These are phyloP conservation scores for Ochotona curzoniae DNA, from an alignment of 2,113 vertebrate genomes.

Conservation along the genomic window DNA sequence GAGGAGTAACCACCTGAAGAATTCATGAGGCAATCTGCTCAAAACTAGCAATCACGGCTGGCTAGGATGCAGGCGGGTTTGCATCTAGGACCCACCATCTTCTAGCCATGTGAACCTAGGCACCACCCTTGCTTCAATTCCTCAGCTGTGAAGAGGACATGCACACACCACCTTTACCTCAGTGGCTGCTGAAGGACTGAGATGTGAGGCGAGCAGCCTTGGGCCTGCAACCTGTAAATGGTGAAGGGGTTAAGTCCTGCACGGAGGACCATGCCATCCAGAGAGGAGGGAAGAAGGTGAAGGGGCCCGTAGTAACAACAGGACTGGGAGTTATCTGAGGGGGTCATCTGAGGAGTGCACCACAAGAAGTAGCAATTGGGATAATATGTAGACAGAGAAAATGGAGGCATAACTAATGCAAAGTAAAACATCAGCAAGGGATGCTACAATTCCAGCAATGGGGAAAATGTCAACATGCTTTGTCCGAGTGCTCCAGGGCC, in stretches of 20 bases:
- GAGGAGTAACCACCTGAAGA: neutral
- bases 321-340: too few relatives aligned
- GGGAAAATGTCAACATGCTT: too few relatives aligned
- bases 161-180: neutral
- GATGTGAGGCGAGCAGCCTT: neutral
- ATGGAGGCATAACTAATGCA: neutral
- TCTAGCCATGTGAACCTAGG: neutral
- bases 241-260: rapidly evolving
- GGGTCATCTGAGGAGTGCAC: neutral
- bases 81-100: neutral
- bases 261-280: neutral
- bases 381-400: neutral
- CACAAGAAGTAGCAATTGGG: neutral
- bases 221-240: neutral
- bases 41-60: neutral
- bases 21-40: neutral
- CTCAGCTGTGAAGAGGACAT: neutral
- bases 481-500: neutral
- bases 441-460: neutral
- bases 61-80: neutral
- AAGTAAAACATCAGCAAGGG: neutral
- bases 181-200: neutral
- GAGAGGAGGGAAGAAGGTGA: neutral
- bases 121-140: neutral
- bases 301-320: too few relatives aligned